Conservation (phyloP, 2,113 vertebrate species). For the Grammomys surdaster region DNA sequence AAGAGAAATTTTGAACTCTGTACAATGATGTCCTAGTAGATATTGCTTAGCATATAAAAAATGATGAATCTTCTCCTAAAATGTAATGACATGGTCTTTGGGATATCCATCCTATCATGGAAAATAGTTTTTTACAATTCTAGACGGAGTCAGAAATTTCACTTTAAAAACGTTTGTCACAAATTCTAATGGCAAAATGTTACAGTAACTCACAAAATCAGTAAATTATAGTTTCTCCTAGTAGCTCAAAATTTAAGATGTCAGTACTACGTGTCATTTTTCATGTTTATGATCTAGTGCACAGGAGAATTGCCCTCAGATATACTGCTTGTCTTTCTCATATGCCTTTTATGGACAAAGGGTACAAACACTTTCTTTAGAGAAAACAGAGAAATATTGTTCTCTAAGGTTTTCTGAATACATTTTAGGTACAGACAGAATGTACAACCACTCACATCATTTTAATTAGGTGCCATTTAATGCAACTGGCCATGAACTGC, state of each 20-base stretch:
- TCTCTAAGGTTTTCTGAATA: neutral
- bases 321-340: neutral
- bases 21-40: neutral
- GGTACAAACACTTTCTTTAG: neutral
- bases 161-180: neutral
- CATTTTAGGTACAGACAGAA: conserved; percentile 5
- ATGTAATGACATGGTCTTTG: neutral
- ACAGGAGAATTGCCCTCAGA: neutral
- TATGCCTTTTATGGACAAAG: neutral
- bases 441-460: neutral
- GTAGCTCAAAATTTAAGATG: neutral
- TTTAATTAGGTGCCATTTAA: neutral
- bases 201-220: neutral
- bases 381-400: neutral
- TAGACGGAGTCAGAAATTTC: neutral
- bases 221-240: neutral
- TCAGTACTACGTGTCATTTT: neutral
- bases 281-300: neutral
- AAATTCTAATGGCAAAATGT: neutral
- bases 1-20: neutral
- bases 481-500: neutral
- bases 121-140: neutral
- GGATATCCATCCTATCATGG: neutral
- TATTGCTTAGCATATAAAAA: neutral
- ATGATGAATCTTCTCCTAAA: neutral